phyloP scores from a whole-genome alignment of 2,113 vertebrate species.

The Actenoides lindsayi region DNA sequence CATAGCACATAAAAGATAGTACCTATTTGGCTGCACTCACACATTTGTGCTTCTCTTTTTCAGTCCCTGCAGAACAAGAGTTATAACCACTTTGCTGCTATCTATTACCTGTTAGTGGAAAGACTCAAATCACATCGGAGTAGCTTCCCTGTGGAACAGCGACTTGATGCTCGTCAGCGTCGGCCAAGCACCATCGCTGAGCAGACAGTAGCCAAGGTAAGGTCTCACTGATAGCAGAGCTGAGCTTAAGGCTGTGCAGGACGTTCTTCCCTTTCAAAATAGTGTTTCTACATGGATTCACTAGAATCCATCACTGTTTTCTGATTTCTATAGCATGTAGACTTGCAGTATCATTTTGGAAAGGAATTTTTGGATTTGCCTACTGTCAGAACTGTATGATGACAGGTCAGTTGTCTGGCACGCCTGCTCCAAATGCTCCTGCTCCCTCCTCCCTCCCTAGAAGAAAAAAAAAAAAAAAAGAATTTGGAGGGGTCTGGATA shows the following conservation, averaged over 20 bases:
- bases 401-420: not conserved
- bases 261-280: too few species aligned
- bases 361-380: not conserved
- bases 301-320: rapidly evolving
- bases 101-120: conserved; percentile 97
- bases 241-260: not conserved
- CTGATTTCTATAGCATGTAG: not conserved
- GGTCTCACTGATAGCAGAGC: not conserved
- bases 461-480: too few species aligned
- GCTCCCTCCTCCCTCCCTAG: not conserved
- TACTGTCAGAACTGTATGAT: not conserved
- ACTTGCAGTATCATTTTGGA: not conserved
- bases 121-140: conserved; percentile 95
- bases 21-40: not conserved
- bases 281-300: not conserved
- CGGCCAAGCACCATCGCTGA: conserved; percentile 94
- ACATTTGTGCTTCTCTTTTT: conserved; percentile 13
- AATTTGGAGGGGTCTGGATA: not conserved
- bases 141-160: conserved; percentile 95
- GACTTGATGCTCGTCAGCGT: conserved; percentile 91
- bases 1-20: rapidly evolving
- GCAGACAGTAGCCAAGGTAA: conserved; percentile 94
- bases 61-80: conserved; percentile 98
- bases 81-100: conserved; percentile 99
- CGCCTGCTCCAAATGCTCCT: not conserved